Conservation (phyloP, 2,797 vertebrate species). For the Bufotes viridis region DNA sequence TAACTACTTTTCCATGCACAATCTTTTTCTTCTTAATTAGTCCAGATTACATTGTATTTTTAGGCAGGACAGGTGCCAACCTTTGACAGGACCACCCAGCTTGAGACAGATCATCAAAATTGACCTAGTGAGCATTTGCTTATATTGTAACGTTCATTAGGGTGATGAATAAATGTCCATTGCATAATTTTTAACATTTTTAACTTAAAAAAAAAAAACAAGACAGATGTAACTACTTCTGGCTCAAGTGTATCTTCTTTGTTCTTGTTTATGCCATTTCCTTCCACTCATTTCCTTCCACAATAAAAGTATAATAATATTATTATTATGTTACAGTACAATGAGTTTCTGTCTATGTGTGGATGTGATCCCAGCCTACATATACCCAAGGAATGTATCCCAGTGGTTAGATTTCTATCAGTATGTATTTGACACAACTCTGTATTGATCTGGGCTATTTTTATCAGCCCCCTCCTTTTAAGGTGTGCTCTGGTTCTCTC, state of each 20-base stretch:
- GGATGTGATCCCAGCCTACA: neutral
- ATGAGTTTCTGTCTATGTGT: neutral
- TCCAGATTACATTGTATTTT: neutral
- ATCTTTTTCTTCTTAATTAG: too few species aligned
- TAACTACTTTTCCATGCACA: too few species aligned
- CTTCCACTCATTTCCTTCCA: neutral
- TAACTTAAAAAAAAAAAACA: neutral
- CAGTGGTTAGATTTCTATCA: constrained; percentile 41
- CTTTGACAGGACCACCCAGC: neutral
- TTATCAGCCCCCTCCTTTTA: constrained; percentile 70
- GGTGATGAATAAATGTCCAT: neutral
- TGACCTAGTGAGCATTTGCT: neutral
- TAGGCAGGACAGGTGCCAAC: neutral
- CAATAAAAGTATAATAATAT: neutral
- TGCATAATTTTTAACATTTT: neutral
- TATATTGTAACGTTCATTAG: neutral
- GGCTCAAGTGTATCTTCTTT: neutral
- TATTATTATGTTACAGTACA: neutral
- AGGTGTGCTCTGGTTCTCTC: constrained; percentile 61
- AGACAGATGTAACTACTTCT: too few species aligned
- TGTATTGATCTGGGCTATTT: constrained; percentile 71
- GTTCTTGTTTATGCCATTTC: neutral
- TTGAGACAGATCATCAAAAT: neutral
- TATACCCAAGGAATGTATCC: neutral
- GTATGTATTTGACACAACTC: constrained; percentile 7